Conservation (phyloP, 2,113 vertebrate genomes). For the Neoarius graeffei region DNA sequence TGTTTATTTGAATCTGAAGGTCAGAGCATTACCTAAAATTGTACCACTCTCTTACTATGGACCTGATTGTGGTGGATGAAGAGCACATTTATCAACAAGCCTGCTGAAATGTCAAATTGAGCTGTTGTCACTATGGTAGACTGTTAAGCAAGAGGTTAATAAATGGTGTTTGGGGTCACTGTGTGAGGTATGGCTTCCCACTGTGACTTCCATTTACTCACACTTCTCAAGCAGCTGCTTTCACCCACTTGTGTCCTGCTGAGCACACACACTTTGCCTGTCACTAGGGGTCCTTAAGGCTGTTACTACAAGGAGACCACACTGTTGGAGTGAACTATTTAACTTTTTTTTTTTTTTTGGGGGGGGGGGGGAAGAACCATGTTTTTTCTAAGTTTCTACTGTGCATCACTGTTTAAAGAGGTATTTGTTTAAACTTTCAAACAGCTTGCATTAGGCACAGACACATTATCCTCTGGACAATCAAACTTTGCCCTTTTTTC, state of each 20-base stretch:
- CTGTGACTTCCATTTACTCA: slow-evolving; percentile 21
- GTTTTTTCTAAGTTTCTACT: background rate
- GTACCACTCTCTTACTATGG: too few relatives aligned
- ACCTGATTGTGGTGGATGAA: background rate
- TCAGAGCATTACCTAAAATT: background rate
- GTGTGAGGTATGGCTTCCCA: background rate
- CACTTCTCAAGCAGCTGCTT: slow-evolving; percentile 18
- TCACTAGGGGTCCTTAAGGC: slow-evolving; percentile 18
- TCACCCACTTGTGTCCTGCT: slow-evolving; percentile 22
- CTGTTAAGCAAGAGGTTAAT: slow-evolving; percentile 27
- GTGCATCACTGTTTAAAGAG: background rate
- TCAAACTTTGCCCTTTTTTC: background rate
- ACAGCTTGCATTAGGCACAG: background rate
- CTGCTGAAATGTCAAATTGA: background rate
- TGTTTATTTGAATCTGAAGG: background rate
- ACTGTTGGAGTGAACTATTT: background rate
- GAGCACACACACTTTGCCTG: slow-evolving; percentile 25
- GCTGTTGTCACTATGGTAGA: background rate
- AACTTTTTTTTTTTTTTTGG: background rate
- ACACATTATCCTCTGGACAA: background rate
- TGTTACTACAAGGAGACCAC: background rate
- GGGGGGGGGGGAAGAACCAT: background rate
- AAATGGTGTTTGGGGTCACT: slow-evolving; percentile 12
- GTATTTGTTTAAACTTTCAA: background rate
- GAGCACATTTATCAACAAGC: too few relatives aligned